Evolutionary conservation across 2,888 invertebrate genomes (phyloP), one percentile per base, ranked within the genome.

Genomic region (Epiblema foenella): DNA sequence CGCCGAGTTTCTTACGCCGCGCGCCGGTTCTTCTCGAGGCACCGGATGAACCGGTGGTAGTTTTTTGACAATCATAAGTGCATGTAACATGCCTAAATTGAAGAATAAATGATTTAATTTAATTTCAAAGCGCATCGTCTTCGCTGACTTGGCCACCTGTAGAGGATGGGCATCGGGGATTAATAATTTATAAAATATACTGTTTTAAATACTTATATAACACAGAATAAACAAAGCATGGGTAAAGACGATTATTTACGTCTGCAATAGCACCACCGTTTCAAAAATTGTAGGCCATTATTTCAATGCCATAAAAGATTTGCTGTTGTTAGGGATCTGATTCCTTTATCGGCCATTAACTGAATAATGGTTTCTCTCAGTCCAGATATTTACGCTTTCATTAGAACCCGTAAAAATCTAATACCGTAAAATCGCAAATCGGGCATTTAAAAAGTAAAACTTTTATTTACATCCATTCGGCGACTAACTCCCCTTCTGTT

Each of bases 391-490:
- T n/a, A n/a, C n/a, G n/a, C n/a, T n/a, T n/a, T n/a, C n/a, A n/a
- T n/a, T 51, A 18, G 51, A 52, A 37, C 51, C 10, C 51, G 9
- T n/a, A 63, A 63, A 62, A 63, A 63, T 63, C 52, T 52, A 63
- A 63, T 63, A 37, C 37, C 63, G 51, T 63, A 37, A 63, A 63
- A 63, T 52, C 1, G 33, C 17, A 49, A 10, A 63, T 37, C 9
- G 15, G 33, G 51, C 51, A 51, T 18, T 58, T 37, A 39, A 49
- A 51, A n/a, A n/a, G n/a, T n/a, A n/a, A n/a, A n/a, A 37, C 24
- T 60, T 60, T 62, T 62, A 59, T 59, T 10, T 20, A 58, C 29
- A 20, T 59, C 42, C 42, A 57, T 18, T 37, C 18, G 7, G 58
- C 39, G 15, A 17, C 17, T 56, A 11, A 57, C 57, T 10, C 17